Evolutionary conservation across 2,113 vertebrate genomes (phyloP).

Genomic region (Pteropus alecto): DNA sequence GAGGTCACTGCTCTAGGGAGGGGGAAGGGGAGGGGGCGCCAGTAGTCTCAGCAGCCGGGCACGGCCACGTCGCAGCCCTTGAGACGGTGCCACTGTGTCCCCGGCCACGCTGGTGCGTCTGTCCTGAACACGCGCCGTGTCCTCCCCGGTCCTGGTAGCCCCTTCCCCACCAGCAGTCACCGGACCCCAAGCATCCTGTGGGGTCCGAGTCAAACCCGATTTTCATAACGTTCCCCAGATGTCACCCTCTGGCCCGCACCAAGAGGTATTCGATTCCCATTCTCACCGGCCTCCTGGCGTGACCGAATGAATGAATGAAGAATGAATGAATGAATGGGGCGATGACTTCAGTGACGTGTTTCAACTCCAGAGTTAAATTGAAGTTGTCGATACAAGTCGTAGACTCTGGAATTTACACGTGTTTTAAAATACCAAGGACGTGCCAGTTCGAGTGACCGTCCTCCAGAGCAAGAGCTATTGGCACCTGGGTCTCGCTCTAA

Average conservation of each 20-base stretch:
- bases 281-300: not conserved
- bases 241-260: not conserved
- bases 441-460: not conserved
- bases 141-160: too few species aligned
- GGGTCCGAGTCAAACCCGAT: not conserved
- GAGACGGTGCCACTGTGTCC: not conserved
- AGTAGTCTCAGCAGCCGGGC: not conserved
- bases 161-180: not conserved
- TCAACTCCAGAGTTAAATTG: not conserved
- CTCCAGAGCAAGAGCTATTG: not conserved
- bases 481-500: not conserved
- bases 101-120: too few species aligned
- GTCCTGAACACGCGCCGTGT: rapidly evolving
- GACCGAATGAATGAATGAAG: not conserved
- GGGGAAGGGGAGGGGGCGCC: too few species aligned
- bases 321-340: not conserved
- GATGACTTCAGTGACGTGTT: not conserved
- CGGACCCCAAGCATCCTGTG: not conserved
- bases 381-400: not conserved
- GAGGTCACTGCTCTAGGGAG: not conserved
- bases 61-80: too few species aligned
- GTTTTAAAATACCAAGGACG: not conserved
- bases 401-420: not conserved
- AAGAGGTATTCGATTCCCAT: not conserved
- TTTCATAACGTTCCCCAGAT: not conserved